These are phyloP conservation scores for Crocuta crocuta DNA, from an alignment of 2,113 vertebrate species.

Conservation along the genomic window DNA sequence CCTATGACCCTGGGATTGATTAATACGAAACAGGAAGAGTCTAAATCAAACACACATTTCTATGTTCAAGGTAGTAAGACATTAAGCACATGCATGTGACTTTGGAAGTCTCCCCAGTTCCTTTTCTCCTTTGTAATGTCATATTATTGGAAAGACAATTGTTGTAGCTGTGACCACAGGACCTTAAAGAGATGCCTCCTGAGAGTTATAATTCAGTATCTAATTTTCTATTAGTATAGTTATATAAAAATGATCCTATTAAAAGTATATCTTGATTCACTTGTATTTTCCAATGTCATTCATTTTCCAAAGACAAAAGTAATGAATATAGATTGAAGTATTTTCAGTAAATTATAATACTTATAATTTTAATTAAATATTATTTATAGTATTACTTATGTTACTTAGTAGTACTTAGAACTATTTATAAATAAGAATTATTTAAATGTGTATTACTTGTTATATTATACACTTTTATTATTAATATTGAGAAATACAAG, in stretches of 20 bases:
- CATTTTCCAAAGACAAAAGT: not conserved
- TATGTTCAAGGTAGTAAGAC: not conserved
- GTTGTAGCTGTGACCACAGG: not conserved
- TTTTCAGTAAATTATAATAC: not conserved
- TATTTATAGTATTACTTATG: not conserved
- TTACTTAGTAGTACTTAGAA: not conserved
- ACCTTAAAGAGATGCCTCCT: not conserved
- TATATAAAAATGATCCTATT: not conserved
- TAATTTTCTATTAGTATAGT: not conserved
- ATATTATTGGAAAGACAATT: not conserved
- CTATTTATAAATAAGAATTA: not conserved
- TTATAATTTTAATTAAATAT: not conserved
- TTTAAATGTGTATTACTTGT: not conserved
- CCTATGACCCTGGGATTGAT: not conserved
- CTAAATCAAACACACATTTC: not conserved
- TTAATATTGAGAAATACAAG: not conserved
- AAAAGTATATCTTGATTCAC: not conserved
- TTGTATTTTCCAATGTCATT: not conserved
- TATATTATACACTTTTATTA: not conserved
- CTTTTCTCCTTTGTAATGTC: not conserved
- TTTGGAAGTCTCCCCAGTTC: not conserved
- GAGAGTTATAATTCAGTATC: not conserved
- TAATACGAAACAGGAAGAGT: not conserved
- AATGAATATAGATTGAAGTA: not conserved
- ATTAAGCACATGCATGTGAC: not conserved